Conservation (phyloP, 2,113 vertebrate species). For the Cettia cetti region DNA sequence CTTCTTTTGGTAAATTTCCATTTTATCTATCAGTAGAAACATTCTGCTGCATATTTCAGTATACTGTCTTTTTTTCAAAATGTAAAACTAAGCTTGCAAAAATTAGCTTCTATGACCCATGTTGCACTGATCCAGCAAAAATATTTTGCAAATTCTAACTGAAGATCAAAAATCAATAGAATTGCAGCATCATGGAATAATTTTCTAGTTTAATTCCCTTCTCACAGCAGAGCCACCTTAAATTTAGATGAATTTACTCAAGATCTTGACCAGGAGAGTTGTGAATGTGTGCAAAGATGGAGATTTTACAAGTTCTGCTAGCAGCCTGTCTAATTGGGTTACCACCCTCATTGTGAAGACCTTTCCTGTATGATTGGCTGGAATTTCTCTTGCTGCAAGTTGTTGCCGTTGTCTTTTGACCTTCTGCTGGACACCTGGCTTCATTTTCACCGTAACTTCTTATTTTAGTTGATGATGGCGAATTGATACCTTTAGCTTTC, state of each 20-base stretch:
- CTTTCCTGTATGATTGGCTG: background rate
- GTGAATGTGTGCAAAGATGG: background rate
- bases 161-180: background rate
- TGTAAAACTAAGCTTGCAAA: background rate
- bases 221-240: background rate
- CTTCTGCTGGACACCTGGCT: background rate
- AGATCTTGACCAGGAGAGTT: background rate
- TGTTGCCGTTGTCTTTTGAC: background rate
- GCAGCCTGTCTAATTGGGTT: background rate
- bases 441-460: background rate
- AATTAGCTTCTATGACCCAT: background rate
- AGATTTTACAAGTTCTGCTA: background rate
- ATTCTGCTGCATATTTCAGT: background rate
- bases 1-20: slow-evolving; percentile 16
- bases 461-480: background rate
- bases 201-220: background rate
- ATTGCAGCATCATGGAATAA: background rate
- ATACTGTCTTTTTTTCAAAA: background rate
- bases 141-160: background rate
- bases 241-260: background rate
- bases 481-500: background rate
- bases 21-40: slow-evolving; percentile 11
- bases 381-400: background rate
- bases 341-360: background rate
- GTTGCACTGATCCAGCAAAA: background rate